Evolutionary conservation across 2,797 vertebrate species (phyloP).

Genomic region (Cephalopachus bancanus): DNA sequence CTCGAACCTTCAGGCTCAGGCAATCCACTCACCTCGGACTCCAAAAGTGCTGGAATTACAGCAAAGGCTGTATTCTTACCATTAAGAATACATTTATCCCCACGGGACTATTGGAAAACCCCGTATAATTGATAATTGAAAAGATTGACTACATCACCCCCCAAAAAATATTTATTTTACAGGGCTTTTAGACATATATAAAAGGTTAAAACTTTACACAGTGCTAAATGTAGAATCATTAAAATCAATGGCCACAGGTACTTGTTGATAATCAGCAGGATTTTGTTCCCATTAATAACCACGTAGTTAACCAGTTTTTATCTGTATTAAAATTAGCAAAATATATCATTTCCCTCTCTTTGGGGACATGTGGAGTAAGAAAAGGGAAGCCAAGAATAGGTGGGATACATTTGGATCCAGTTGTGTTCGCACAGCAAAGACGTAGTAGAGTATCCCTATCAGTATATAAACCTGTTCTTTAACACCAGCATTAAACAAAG

Average conservation of each 20-base stretch:
- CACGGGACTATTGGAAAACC: slow-evolving; percentile 7
- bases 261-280: neutral
- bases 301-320: neutral
- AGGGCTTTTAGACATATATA: neutral
- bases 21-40: no score
- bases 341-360: neutral
- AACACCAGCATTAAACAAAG: neutral
- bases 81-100: neutral
- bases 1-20: no score
- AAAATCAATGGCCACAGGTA: neutral
- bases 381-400: neutral
- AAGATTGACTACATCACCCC: neutral
- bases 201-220: slow-evolving; percentile 23
- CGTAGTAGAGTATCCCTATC: neutral
- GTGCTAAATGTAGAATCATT: slow-evolving; percentile 7
- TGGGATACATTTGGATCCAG: neutral
- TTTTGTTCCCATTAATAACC: slow-evolving; percentile 52
- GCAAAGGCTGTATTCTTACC: neutral
- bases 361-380: neutral
- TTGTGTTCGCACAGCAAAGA: neutral
- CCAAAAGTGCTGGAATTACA: no score
- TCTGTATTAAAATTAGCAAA: neutral
- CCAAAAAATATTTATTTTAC: slow-evolving; percentile 9
- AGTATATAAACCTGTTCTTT: neutral
- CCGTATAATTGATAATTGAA: neutral